These are phyloP conservation scores for Chymomyza fuscimana DNA, from an alignment of 2,888 invertebrate species.

Conservation along the genomic window DNA sequence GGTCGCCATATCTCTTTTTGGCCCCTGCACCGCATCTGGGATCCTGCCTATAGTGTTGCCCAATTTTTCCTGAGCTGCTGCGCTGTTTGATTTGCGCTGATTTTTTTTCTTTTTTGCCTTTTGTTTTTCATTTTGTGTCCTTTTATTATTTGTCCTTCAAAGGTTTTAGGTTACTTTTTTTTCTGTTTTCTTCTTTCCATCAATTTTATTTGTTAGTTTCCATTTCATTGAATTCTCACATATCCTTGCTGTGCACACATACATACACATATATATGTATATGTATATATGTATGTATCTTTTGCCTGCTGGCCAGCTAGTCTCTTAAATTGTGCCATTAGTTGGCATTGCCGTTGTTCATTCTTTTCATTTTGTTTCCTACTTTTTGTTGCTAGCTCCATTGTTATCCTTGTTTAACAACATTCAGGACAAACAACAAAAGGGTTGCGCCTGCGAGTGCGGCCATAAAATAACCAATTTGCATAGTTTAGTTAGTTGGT, in stretches of 20 bases:
- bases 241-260: conserved; percentile 57
- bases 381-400: not conserved
- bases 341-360: conserved; percentile 55
- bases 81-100: conserved; percentile 70
- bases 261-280: conserved; percentile 32
- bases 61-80: conserved; percentile 62
- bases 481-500: conserved; percentile 78
- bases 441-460: conserved; percentile 30
- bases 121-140: conserved; percentile 12
- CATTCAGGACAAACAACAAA: conserved; percentile 39
- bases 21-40: not conserved
- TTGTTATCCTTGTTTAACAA: conserved; percentile 43
- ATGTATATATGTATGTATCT: conserved; percentile 21
- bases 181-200: conserved; percentile 35
- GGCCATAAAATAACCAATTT: conserved; percentile 77
- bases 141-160: conserved; percentile 54
- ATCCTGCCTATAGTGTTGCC: conserved; percentile 43
- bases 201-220: conserved; percentile 73
- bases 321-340: conserved; percentile 72
- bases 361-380: conserved; percentile 29
- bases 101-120: conserved; percentile 43
- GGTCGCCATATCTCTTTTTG: conserved; percentile 11
- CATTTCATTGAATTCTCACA: conserved; percentile 75
- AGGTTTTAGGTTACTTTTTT: conserved; percentile 44
- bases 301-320: conserved; percentile 44